phyloP scores from a whole-genome alignment of 2,113 vertebrate genomes.

The Delphinus delphis region DNA sequence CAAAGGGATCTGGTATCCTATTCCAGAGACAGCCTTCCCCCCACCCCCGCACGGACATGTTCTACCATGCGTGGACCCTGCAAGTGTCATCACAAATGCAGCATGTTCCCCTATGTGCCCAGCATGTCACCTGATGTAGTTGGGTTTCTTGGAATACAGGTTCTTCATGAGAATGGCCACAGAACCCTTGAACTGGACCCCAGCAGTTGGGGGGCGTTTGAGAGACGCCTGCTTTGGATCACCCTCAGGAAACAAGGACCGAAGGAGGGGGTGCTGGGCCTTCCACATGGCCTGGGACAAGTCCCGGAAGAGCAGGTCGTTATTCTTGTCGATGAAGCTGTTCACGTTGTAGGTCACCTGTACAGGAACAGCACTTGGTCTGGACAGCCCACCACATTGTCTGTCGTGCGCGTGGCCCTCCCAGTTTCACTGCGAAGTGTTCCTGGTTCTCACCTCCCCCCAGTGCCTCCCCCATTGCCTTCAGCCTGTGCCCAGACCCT shows the following conservation, averaged over 20 bases:
- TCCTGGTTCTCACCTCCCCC: background rate
- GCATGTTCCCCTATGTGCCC: background rate
- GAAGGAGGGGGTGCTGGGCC: conserved; percentile 79
- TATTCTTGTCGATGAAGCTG: conserved; percentile 89
- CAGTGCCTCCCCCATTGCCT: accelerated
- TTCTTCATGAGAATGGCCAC: conserved; percentile 87
- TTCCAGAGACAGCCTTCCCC: background rate
- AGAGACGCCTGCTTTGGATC: conserved; percentile 83
- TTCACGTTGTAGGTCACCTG: conserved; percentile 86
- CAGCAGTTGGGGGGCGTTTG: conserved; percentile 85
- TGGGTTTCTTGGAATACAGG: conserved; percentile 88
- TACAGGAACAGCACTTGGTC: background rate
- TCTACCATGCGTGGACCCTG: background rate
- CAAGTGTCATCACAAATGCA: background rate
- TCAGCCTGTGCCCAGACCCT: background rate
- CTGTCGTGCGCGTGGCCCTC: background rate
- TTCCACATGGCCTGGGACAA: conserved; percentile 88
- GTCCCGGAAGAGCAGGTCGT: conserved; percentile 87
- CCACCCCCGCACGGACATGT: background rate
- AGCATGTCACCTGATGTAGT: conserved; percentile 86
- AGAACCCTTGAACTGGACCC: conserved; percentile 86
- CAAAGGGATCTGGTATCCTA: background rate
- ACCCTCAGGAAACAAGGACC: conserved; percentile 86
- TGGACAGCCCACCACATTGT: background rate
- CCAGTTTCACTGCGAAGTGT: background rate